Conservation (phyloP, 2,113 vertebrate genomes). For the Erythrocebus patas region DNA sequence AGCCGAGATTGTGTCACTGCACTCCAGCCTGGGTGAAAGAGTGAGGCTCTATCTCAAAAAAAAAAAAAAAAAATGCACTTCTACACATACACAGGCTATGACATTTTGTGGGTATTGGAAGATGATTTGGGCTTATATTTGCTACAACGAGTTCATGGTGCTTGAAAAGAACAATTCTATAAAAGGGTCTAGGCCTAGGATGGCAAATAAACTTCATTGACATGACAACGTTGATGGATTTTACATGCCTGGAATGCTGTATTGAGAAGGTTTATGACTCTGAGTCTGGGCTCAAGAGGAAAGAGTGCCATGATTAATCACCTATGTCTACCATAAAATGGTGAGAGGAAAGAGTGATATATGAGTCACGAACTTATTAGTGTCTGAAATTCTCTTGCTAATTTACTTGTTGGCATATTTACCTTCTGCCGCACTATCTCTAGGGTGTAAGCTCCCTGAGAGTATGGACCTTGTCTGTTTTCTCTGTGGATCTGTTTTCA, state of each 20-base stretch:
- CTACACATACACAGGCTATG: neutral
- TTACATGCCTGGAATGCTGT: neutral
- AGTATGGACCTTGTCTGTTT: neutral
- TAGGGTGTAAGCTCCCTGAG: neutral
- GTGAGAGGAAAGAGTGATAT: neutral
- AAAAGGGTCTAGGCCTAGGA: neutral
- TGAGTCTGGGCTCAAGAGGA: neutral
- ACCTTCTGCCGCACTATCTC: neutral
- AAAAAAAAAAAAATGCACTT: neutral
- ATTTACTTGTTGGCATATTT: neutral
- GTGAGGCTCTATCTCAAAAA: too few relatives aligned
- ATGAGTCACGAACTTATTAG: neutral
- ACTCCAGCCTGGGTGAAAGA: too few relatives aligned
- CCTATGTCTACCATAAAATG: neutral
- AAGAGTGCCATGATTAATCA: neutral
- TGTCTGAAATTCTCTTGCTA: neutral
- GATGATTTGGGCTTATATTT: neutral
- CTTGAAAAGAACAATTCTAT: neutral
- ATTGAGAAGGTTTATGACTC: neutral
- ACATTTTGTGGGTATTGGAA: neutral
- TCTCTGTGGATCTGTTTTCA: neutral
- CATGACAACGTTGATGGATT: neutral
- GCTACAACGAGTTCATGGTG: neutral
- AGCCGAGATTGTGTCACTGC: too few relatives aligned
- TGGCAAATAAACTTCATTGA: neutral